Evolutionary conservation across 30 jellyfish, hydroid and myxozoan genomes (phyloP).

Genomic region (Clytia hemisphaerica): DNA sequence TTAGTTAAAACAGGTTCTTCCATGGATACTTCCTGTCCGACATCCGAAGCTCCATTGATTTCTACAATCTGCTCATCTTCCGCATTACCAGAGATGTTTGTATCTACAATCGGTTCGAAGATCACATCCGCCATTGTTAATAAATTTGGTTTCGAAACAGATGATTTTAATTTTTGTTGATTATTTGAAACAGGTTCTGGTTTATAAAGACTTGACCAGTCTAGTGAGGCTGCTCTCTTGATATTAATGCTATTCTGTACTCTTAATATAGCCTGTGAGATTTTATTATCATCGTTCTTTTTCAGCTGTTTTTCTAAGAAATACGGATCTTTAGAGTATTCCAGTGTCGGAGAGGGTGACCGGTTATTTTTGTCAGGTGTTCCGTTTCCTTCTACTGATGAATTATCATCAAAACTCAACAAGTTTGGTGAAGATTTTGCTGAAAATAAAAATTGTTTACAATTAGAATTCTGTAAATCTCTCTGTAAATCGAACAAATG

Average conservation of each 20-base stretch:
- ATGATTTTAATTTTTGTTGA: background rate
- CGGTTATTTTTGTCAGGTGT: background rate
- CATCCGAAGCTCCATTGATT: background rate
- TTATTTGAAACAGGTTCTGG: background rate
- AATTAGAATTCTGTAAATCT: background rate
- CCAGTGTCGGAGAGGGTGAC: slow-evolving; percentile 18
- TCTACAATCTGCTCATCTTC: background rate
- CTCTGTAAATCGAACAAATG: background rate
- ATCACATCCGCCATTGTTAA: background rate
- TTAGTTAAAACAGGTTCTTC: too few species aligned
- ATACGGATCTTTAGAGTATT: slow-evolving; percentile 19
- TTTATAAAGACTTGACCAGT: slow-evolving; percentile 16
- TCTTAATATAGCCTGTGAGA: slow-evolving; percentile 31
- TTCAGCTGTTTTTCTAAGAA: background rate
- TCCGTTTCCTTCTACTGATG: background rate
- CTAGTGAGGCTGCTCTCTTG: slow-evolving; percentile 35
- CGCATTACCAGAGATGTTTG: background rate
- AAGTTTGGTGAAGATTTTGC: slow-evolving; percentile 24
- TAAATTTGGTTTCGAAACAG: background rate
- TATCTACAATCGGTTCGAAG: background rate
- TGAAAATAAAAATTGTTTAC: background rate
- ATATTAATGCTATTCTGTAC: background rate
- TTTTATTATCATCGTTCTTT: slow-evolving; percentile 18
- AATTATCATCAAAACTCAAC: background rate
- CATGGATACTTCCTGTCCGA: background rate